A percentile compares a stretch with the other conserved stretches of the same genome.
Evolutionary conservation across 2,888 invertebrate species (phyloP).

Genomic region (Acrocera orbiculus): DNA sequence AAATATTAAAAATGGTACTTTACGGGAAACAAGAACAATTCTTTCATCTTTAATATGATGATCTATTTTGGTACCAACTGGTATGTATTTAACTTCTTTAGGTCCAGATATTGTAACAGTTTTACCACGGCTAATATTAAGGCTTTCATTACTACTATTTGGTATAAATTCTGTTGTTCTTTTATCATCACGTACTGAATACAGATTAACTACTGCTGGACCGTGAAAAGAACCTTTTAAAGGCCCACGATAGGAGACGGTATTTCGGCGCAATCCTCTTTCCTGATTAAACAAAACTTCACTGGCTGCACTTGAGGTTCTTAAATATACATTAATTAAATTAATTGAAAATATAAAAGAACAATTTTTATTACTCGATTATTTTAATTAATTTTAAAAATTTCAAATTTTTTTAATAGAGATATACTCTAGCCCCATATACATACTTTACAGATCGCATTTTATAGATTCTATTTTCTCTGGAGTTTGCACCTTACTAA

Average conservation of each 20-base stretch:
- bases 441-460: no score
- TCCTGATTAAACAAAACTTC: slow-evolving; percentile 21
- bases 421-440: no score
- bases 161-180: slow-evolving; percentile 36
- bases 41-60: slow-evolving; percentile 62
- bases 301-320: slow-evolving; percentile 32
- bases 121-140: slow-evolving; percentile 12
- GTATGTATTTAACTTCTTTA: slow-evolving; percentile 29
- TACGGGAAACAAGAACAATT: slow-evolving; percentile 60
- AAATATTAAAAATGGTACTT: slow-evolving; percentile 69
- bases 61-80: no score
- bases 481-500: no score
- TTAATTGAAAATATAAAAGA: no score
- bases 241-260: slow-evolving; percentile 24
- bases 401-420: no score
- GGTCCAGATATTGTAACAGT: slow-evolving; percentile 23
- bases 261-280: slow-evolving; percentile 26
- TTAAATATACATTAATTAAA: no score
- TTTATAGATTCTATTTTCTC: no score
- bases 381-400: no score
- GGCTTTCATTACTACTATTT: slow-evolving; percentile 67
- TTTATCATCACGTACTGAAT: slow-evolving; percentile 21
- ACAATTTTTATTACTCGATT: no score
- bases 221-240: slow-evolving; percentile 7
- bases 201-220: slow-evolving; percentile 11